A percentile compares a stretch with the other conserved stretches of the same genome.
Evolutionary conservation across 2,888 invertebrate genomes (phyloP).

Genomic region (Bruchidius siliquastri): DNA sequence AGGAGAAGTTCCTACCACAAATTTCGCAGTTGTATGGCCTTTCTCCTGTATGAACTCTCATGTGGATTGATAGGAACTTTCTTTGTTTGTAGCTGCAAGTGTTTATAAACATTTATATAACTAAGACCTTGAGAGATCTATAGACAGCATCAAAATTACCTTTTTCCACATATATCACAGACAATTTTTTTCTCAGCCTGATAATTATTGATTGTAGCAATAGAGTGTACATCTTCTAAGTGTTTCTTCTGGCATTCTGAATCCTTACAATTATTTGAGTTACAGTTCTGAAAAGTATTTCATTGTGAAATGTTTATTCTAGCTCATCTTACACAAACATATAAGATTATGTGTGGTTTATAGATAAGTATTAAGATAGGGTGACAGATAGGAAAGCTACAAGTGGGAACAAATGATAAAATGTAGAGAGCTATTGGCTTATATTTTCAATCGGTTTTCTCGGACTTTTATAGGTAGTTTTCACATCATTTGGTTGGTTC

Average conservation of each 20-base stretch:
- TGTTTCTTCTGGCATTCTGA: constrained; percentile 37
- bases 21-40: constrained; percentile 42
- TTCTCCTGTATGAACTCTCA: constrained; percentile 44
- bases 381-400: too few species aligned
- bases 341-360: too few species aligned
- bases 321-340: too few species aligned
- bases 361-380: too few species aligned
- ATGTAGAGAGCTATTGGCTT: too few species aligned
- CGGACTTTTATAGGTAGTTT: too few species aligned
- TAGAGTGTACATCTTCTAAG: constrained; percentile 36
- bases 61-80: constrained; percentile 39
- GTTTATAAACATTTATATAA: too few species aligned
- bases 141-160: constrained; percentile 22
- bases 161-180: constrained; percentile 43
- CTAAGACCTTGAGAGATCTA: too few species aligned
- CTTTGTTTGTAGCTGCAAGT: constrained; percentile 41
- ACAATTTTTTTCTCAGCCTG: constrained; percentile 37
- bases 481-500: too few species aligned
- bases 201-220: constrained; percentile 22
- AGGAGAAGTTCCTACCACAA: constrained; percentile 41
- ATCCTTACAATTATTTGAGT: constrained; percentile 29
- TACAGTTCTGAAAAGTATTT: constrained; percentile 36
- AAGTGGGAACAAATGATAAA: too few species aligned
- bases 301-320: constrained; percentile 2
- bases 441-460: too few species aligned